Percentiles rank a stretch among this genome's conserved stretches.
These are phyloP conservation scores for Hippasteria phrygiana DNA, from an alignment of 53 echinoderm and acorn worm genomes.

Conservation along the genomic window DNA sequence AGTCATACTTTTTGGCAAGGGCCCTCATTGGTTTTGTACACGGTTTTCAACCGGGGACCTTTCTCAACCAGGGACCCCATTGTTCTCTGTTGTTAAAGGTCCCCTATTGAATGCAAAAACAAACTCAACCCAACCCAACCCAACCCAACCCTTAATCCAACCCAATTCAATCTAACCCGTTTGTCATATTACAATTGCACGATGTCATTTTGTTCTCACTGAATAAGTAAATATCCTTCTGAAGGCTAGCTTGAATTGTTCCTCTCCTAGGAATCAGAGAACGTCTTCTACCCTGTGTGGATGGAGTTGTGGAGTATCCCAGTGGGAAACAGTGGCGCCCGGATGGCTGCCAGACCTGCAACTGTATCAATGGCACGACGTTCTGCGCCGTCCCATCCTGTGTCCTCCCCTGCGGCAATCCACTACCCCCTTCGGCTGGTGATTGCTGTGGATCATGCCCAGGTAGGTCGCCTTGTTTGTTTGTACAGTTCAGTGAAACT, in stretches of 20 bases:
- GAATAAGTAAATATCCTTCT: no score
- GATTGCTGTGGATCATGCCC: slow-evolving; percentile 47
- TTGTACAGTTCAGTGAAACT: no score
- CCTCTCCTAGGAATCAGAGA: no score
- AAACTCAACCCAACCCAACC: background rate
- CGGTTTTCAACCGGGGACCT: no score
- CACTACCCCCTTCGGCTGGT: background rate
- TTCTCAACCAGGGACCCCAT: no score
- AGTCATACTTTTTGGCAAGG: no score
- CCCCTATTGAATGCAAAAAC: no score
- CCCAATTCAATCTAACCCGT: background rate
- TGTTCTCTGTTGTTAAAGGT: no score
- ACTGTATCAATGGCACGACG: background rate
- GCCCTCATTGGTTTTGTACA: no score
- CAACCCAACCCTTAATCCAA: background rate
- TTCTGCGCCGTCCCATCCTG: slow-evolving; percentile 6
- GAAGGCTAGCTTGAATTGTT: no score
- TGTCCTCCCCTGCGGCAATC: background rate
- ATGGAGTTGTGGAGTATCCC: background rate
- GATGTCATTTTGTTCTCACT: no score
- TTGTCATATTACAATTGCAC: no score
- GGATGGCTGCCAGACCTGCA: slow-evolving; percentile 4
- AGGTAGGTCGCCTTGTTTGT: background rate
- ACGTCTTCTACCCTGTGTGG: background rate
- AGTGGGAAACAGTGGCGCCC: slow-evolving; percentile 35